Conservation (phyloP, 2,113 vertebrate genomes). For the Laticauda laticaudata region DNA sequence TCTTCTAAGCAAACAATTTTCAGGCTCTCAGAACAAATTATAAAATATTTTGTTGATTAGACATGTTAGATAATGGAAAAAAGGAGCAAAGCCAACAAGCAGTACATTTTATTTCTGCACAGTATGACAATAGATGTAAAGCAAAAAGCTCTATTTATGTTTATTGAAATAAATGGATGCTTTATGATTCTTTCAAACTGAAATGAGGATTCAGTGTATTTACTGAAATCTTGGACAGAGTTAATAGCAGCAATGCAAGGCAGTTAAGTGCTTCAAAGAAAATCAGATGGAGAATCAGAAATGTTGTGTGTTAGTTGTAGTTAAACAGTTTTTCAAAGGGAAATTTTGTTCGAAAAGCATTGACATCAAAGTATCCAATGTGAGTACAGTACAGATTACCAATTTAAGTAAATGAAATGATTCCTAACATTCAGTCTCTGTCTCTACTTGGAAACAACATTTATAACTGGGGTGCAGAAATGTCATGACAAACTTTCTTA, state of each 20-base stretch:
- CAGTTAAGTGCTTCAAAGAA: not conserved
- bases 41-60: slow-evolving; percentile 1
- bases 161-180: slow-evolving; percentile 11
- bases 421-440: not conserved
- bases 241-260: not conserved
- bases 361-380: not conserved
- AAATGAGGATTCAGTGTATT: not conserved
- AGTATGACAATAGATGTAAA: slow-evolving; percentile 16
- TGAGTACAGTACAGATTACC: not conserved
- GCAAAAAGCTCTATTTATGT: slow-evolving; percentile 9
- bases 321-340: not conserved
- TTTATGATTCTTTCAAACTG: slow-evolving; percentile 13
- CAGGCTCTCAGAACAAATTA: not conserved
- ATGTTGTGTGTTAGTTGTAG: not conserved
- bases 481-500: not conserved
- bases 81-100: slow-evolving; percentile 17
- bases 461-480: not conserved
- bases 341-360: not conserved
- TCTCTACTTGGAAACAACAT: not conserved
- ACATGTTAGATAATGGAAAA: slow-evolving; percentile 3
- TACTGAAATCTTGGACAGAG: not conserved
- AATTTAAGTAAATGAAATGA: not conserved
- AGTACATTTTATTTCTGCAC: fast-evolving
- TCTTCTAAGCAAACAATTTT: slow-evolving; percentile 27
- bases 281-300: not conserved